Conservation (phyloP, 2,113 vertebrate species). For the Heterochromis multidens region DNA sequence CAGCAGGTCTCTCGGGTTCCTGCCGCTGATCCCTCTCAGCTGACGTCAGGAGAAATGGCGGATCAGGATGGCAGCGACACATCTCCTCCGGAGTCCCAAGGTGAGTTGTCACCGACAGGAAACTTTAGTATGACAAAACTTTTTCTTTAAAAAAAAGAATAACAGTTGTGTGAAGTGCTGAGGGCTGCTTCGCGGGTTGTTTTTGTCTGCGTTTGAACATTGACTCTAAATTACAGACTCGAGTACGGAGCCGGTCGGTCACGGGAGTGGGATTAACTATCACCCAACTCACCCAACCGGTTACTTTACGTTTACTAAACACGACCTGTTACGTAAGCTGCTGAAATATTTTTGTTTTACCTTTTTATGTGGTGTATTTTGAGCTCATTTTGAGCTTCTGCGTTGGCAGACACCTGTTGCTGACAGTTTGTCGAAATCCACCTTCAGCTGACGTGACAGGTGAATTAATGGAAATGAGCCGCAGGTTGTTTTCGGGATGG, state of each 20-base stretch:
- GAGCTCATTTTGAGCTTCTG: background rate
- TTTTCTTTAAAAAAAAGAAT: background rate
- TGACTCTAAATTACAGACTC: background rate
- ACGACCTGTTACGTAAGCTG: background rate
- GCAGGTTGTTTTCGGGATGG: background rate
- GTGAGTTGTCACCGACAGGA: slow-evolving; percentile 56
- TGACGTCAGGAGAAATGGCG: slow-evolving; percentile 83
- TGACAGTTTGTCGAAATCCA: slow-evolving; percentile 32
- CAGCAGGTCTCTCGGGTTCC: slow-evolving; percentile 26
- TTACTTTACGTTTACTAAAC: slow-evolving; percentile 5
- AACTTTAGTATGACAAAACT: slow-evolving; percentile 16
- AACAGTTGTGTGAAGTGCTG: accelerated
- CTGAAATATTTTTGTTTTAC: background rate
- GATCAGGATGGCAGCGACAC: slow-evolving; percentile 74
- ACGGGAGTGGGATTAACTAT: slow-evolving; percentile 69
- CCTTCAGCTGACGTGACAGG: slow-evolving; percentile 42
- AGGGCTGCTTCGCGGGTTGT: too few relatives aligned
- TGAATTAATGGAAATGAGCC: slow-evolving; percentile 17
- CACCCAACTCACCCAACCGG: slow-evolving; percentile 46
- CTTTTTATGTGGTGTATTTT: background rate
- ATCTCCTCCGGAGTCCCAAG: slow-evolving; percentile 73
- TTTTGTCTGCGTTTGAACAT: background rate
- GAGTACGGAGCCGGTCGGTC: slow-evolving; percentile 42
- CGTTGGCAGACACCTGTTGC: slow-evolving; percentile 55
- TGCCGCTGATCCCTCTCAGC: slow-evolving; percentile 57